Percentiles rank a stretch among this genome's conserved stretches.
These are phyloP conservation scores for Brachylomia viminalis DNA, from an alignment of 2,888 invertebrate species.

Conservation along the genomic window DNA sequence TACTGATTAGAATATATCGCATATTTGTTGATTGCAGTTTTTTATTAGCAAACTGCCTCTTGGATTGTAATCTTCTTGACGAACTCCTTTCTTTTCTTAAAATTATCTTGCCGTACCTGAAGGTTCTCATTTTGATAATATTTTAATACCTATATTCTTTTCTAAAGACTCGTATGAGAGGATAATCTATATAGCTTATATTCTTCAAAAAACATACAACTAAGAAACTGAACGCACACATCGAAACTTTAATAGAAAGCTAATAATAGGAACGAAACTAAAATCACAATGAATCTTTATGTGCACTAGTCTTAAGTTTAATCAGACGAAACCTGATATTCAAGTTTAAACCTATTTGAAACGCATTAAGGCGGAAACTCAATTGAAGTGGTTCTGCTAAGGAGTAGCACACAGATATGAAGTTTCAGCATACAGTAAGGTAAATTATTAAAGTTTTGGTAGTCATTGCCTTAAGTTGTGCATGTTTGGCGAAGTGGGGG, in stretches of 20 bases:
- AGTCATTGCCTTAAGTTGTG: conserved; percentile 48
- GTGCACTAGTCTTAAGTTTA: conserved; percentile 39
- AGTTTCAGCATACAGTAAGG: conserved; percentile 43
- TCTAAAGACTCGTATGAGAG: not conserved
- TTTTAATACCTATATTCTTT: not conserved
- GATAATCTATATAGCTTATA: not conserved
- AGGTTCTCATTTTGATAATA: too few relatives aligned
- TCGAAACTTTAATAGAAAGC: conserved; percentile 14
- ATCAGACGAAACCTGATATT: conserved; percentile 16
- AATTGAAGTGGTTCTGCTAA: not conserved
- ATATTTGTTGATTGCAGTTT: not conserved
- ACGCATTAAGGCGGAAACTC: conserved; percentile 11
- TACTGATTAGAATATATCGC: not conserved
- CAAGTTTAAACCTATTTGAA: conserved; percentile 3
- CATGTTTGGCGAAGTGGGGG: conserved; percentile 18
- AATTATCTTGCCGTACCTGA: not conserved
- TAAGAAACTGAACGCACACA: not conserved
- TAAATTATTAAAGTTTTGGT: conserved; percentile 56
- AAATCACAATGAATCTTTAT: conserved; percentile 28
- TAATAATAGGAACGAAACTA: conserved; percentile 29
- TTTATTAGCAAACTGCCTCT: not conserved
- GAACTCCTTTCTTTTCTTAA: not conserved
- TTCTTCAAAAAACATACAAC: not conserved
- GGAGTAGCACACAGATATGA: conserved; percentile 27
- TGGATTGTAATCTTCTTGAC: not conserved